Conservation (phyloP, 2,113 vertebrate species). For the Elephantulus edwardii region DNA sequence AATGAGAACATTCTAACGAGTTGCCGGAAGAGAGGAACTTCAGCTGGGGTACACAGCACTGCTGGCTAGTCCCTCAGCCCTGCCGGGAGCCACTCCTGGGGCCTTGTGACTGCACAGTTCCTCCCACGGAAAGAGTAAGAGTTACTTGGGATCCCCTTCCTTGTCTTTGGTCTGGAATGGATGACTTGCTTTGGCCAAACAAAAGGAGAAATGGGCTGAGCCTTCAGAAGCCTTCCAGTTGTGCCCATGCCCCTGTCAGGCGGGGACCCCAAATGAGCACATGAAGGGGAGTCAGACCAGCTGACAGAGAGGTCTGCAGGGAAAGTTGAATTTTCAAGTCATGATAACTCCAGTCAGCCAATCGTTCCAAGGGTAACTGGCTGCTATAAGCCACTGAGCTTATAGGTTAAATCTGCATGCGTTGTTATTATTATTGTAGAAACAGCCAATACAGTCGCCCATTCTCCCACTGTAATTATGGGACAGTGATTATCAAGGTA, state of each 20-base stretch:
- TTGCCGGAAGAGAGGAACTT: not conserved
- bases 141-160: not conserved
- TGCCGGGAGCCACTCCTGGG: not conserved
- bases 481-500: slow-evolving; percentile 12
- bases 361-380: not conserved
- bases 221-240: not conserved
- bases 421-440: not conserved
- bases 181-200: not conserved
- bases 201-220: not conserved
- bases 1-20: not conserved
- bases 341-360: not conserved
- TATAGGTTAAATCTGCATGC: not conserved
- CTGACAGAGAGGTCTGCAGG: not conserved
- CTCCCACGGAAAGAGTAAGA: not conserved
- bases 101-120: not conserved
- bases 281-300: not conserved
- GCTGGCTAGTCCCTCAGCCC: not conserved
- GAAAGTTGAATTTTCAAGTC: not conserved
- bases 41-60: not conserved
- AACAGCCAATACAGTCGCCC: not conserved
- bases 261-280: not conserved
- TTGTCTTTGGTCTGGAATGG: not conserved
- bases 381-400: not conserved
- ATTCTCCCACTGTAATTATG: not conserved
- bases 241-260: too few species aligned